Evolutionary conservation across 2,797 vertebrate species (phyloP).

Genomic region (Melanotaenia maccullochi): DNA sequence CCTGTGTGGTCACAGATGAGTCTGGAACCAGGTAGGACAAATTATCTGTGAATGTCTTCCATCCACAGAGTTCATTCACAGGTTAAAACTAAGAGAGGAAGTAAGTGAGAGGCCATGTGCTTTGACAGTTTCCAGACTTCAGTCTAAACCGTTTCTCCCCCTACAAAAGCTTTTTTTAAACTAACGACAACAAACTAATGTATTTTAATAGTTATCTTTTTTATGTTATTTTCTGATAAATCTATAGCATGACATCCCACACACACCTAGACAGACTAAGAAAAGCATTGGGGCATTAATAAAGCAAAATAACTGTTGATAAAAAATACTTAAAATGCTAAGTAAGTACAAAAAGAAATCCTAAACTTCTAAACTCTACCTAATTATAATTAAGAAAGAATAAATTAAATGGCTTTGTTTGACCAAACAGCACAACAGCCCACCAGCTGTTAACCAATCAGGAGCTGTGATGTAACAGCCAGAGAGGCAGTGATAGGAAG

Average conservation of each 20-base stretch:
- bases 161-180: background rate
- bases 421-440: slow-evolving; percentile 39
- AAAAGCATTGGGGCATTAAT: background rate
- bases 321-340: background rate
- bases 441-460: slow-evolving; percentile 38
- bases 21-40: slow-evolving; percentile 64
- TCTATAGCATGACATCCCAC: background rate
- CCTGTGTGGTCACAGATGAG: slow-evolving; percentile 43
- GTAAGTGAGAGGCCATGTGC: slow-evolving; percentile 51
- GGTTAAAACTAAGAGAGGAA: slow-evolving; percentile 69
- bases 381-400: slow-evolving; percentile 1
- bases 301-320: background rate
- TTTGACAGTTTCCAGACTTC: slow-evolving; percentile 60
- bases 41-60: slow-evolving; percentile 54
- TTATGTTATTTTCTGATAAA: background rate
- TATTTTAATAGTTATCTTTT: slow-evolving; percentile 5
- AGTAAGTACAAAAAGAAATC: background rate
- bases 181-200: background rate
- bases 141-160: slow-evolving; percentile 13
- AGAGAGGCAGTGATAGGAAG: slow-evolving; percentile 22
- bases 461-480: slow-evolving; percentile 20
- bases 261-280: background rate
- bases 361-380: background rate
- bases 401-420: slow-evolving; percentile 14
- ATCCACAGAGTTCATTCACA: slow-evolving; percentile 56